Conservation (phyloP, 2,888 invertebrate species). For the Stenchaetothrips biformis region DNA sequence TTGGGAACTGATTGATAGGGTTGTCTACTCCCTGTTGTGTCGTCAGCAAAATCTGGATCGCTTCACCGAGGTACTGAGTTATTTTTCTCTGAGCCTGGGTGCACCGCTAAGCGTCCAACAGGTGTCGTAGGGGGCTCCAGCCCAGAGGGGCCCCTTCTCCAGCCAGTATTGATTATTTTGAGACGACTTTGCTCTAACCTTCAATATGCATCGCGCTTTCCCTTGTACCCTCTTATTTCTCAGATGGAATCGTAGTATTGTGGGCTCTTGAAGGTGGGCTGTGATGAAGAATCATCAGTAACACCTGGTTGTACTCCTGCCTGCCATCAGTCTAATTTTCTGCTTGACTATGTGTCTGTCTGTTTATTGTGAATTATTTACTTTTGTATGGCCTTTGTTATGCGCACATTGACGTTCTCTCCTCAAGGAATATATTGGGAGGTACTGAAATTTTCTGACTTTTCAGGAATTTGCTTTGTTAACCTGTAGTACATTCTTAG, state of each 20-base stretch:
- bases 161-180: slow-evolving; percentile 20
- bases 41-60: neutral
- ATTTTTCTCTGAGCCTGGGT: neutral
- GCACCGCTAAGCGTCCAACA: neutral
- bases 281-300: too few relatives aligned
- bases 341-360: neutral
- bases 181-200: neutral
- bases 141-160: neutral
- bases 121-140: neutral
- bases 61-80: neutral
- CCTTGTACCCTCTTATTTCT: neutral
- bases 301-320: too few relatives aligned
- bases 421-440: too few relatives aligned
- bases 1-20: too few relatives aligned
- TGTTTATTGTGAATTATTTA: neutral
- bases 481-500: too few relatives aligned
- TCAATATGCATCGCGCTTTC: neutral
- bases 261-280: neutral
- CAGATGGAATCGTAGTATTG: neutral
- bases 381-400: neutral
- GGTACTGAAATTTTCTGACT: too few relatives aligned
- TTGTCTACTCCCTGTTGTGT: neutral
- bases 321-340: too few relatives aligned
- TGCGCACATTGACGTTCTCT: neutral
- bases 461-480: too few relatives aligned